A percentile compares a stretch with the other conserved stretches of the same genome.
Evolutionary conservation across 2,113 vertebrate genomes (phyloP).

Genomic region (Eretmochelys imbricata): DNA sequence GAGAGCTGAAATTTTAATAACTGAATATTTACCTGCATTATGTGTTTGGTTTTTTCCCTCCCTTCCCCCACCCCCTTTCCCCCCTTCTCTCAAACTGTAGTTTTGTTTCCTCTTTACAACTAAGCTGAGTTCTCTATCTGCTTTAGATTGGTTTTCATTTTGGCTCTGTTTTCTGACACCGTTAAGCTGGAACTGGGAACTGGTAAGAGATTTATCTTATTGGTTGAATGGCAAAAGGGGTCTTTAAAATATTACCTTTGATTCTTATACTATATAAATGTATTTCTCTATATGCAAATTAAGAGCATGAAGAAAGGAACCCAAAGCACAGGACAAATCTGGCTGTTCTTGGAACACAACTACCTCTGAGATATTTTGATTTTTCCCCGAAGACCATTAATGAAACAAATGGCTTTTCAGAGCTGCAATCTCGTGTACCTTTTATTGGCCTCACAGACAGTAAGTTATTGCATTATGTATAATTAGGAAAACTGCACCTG

Average conservation of each 20-base stretch:
- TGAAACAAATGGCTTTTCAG: background rate
- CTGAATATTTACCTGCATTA: background rate
- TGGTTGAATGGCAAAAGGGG: background rate
- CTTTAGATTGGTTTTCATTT: accelerated
- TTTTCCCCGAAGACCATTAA: background rate
- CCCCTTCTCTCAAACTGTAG: background rate
- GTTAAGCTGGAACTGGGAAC: background rate
- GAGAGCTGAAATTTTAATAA: background rate
- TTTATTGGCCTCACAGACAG: constrained; percentile 62
- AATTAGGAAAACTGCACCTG: background rate
- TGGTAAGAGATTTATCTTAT: background rate
- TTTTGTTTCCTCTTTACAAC: background rate
- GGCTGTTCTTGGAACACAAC: background rate
- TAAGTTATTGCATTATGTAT: background rate
- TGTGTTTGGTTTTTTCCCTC: background rate
- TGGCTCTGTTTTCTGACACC: background rate
- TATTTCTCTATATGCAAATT: background rate
- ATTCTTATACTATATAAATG: background rate
- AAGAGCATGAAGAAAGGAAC: background rate
- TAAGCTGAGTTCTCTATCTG: background rate
- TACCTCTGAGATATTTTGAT: background rate
- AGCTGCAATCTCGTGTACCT: background rate
- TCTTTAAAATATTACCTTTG: background rate
- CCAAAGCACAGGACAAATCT: background rate
- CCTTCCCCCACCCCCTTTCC: background rate